Evolutionary conservation across 2,797 vertebrate species (phyloP).

Genomic region (Cygnus olor): DNA sequence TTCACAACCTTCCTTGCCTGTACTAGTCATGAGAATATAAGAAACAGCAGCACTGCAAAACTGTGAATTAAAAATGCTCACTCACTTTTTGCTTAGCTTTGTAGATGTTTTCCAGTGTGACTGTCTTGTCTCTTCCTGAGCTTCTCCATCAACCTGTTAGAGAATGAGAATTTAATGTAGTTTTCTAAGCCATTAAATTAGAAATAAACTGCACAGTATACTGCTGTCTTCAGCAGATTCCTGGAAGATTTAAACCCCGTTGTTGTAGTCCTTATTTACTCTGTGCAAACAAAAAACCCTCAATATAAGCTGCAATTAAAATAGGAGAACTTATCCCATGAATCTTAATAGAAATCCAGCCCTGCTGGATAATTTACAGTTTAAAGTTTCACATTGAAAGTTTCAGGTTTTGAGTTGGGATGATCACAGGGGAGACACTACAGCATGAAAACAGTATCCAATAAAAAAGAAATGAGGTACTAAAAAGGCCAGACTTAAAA

Average conservation of each 20-base stretch:
- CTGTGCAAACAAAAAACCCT: background rate
- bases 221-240: slow-evolving; percentile 6
- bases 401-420: background rate
- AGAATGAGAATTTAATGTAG: background rate
- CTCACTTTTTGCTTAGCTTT: background rate
- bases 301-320: slow-evolving; percentile 10
- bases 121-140: background rate
- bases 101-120: background rate
- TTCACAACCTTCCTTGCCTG: background rate
- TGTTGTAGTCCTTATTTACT: background rate
- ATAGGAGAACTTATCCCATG: background rate
- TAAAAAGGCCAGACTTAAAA: background rate
- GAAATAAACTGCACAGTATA: background rate
- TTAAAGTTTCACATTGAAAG: background rate
- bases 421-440: background rate
- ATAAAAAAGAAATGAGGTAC: background rate
- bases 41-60: background rate
- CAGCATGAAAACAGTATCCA: background rate
- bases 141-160: background rate
- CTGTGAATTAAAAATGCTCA: background rate
- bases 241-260: background rate
- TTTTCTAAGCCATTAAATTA: slow-evolving; percentile 6
- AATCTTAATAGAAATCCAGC: background rate
- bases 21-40: background rate
- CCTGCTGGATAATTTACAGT: background rate